Percentiles rank a stretch among this genome's conserved stretches.
These are phyloP conservation scores for Anableps anableps DNA, from an alignment of 2,797 vertebrate species.

Conservation along the genomic window DNA sequence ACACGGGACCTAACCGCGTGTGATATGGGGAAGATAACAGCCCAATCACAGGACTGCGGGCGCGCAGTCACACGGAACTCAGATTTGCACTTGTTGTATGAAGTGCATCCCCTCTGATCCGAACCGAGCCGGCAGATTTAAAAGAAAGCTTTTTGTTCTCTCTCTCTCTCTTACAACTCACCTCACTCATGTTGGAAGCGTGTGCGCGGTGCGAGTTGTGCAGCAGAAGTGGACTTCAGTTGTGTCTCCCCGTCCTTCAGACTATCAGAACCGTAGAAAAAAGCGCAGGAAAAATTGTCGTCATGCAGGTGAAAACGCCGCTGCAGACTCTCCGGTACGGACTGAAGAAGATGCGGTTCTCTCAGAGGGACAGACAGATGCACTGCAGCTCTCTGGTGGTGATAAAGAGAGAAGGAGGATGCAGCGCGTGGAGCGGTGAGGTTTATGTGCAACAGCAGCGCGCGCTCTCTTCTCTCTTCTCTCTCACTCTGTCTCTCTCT, in stretches of 20 bases:
- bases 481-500: conserved; percentile 28
- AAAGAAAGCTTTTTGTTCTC: neutral
- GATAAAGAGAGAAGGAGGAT: conserved; percentile 53
- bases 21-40: neutral
- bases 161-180: conserved; percentile 41
- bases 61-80: neutral
- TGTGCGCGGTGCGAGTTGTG: conserved; percentile 55
- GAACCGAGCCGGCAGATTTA: neutral
- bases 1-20: neutral
- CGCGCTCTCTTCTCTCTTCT: conserved; percentile 23
- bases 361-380: conserved; percentile 13
- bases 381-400: conserved; percentile 42
- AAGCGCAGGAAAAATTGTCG: conserved; percentile 3
- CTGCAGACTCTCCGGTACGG: conserved; percentile 28
- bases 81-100: neutral
- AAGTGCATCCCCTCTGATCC: neutral
- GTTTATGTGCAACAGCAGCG: conserved; percentile 62
- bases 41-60: neutral
- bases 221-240: conserved; percentile 57
- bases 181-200: conserved; percentile 80
- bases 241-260: conserved; percentile 24
- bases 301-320: neutral
- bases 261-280: neutral
- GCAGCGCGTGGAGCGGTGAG: conserved; percentile 53
- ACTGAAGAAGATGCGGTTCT: conserved; percentile 12